Conservation (phyloP, 2,888 invertebrate genomes). For the Flexamia atlantica region DNA sequence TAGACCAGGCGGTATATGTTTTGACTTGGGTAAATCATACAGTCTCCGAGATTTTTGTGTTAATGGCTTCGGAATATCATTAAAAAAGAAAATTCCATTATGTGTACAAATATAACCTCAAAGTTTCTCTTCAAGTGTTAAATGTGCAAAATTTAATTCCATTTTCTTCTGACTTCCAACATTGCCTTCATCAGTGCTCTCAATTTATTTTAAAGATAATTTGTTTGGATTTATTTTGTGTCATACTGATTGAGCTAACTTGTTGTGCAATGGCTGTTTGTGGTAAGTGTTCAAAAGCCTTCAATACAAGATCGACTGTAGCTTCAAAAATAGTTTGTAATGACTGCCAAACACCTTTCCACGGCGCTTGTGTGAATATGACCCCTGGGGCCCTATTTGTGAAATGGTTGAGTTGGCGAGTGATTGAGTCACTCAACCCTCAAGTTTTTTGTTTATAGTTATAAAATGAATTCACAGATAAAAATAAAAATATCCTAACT, state of each 20-base stretch:
- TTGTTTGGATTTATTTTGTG: background rate
- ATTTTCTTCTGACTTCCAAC: background rate
- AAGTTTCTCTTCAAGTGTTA: background rate
- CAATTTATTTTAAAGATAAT: background rate
- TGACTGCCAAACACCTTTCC: conserved; percentile 23
- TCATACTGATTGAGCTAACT: background rate
- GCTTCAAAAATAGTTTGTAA: background rate
- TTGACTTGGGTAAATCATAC: too few relatives aligned
- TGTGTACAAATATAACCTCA: too few relatives aligned
- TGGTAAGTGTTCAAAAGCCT: background rate
- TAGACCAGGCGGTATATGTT: too few relatives aligned
- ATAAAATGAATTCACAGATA: too few relatives aligned
- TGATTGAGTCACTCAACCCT: too few relatives aligned
- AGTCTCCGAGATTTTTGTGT: too few relatives aligned
- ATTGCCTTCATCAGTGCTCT: background rate
- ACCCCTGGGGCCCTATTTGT: too few relatives aligned
- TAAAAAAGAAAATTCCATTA: too few relatives aligned
- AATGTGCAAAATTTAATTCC: background rate
- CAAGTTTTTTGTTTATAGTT: too few relatives aligned
- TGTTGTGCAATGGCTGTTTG: background rate
- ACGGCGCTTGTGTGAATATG: conserved; percentile 5
- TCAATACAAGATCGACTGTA: background rate
- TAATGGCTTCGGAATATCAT: too few relatives aligned
- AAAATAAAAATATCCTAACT: too few relatives aligned
- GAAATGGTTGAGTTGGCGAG: too few relatives aligned